A percentile compares a stretch with the other conserved stretches of the same genome.
Conservation (phyloP, 2,113 vertebrate species). For the Mastomys coucha region DNA sequence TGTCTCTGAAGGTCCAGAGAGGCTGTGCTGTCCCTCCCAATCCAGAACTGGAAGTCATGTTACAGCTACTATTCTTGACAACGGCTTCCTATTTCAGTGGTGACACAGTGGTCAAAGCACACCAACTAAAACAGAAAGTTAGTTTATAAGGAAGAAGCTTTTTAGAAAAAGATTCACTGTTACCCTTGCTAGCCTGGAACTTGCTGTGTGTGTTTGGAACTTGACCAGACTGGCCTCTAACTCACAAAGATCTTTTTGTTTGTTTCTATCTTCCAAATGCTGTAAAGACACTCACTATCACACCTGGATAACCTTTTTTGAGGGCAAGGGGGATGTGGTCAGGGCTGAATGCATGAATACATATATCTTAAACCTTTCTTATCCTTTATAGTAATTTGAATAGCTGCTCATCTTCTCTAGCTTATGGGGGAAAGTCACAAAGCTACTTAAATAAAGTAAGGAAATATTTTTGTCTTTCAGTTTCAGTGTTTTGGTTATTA, state of each 20-base stretch:
- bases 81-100: slow-evolving; percentile 37
- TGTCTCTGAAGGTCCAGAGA: neutral
- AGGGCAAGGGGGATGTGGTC: too few relatives aligned
- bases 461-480: neutral
- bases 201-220: too few relatives aligned
- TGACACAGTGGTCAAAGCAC: neutral
- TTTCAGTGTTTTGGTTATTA: slow-evolving; percentile 27
- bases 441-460: slow-evolving; percentile 24
- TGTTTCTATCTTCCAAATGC: neutral
- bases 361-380: neutral
- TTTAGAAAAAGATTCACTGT: neutral
- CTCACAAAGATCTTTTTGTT: neutral
- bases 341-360: neutral
- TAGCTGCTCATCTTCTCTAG: slow-evolving; percentile 30
- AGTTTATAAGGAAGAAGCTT: neutral
- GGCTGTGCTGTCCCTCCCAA: neutral
- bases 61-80: neutral
- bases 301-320: neutral
- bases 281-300: neutral
- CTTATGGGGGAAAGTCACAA: slow-evolving; percentile 37
- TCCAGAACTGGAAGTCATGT: neutral
- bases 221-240: neutral
- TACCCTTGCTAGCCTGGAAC: neutral
- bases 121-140: slow-evolving; percentile 51
- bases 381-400: neutral